Conservation (phyloP, 2,113 vertebrate genomes). For the Hippocampus comes region DNA sequence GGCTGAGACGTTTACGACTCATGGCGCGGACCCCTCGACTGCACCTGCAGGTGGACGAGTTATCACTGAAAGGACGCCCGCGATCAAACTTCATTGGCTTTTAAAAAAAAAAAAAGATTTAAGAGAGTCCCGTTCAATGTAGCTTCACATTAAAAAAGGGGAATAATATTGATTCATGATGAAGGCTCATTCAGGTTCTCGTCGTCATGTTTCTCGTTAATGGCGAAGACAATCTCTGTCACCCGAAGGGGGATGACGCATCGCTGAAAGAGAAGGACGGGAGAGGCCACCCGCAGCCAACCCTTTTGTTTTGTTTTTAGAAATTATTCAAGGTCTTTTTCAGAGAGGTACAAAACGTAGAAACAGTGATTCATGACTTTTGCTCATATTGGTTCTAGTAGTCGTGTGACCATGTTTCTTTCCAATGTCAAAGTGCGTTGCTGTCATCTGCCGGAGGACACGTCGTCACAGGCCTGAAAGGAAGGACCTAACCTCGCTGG, state of each 20-base stretch:
- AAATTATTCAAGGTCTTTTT: too few relatives aligned
- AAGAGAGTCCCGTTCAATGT: background rate
- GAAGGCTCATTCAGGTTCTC: background rate
- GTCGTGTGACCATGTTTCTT: conserved; percentile 17
- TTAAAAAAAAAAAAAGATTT: background rate
- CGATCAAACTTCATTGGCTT: background rate
- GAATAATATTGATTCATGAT: background rate
- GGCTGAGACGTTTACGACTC: conserved; percentile 43
- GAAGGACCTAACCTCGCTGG: background rate
- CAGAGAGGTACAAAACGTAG: background rate
- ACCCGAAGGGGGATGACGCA: too few relatives aligned
- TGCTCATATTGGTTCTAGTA: background rate
- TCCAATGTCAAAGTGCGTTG: conserved; percentile 4
- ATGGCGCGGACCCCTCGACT: conserved; percentile 2
- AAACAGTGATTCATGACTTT: background rate
- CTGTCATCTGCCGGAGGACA: conserved; percentile 18
- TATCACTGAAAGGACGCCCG: background rate
- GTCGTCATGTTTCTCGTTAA: conserved; percentile 17
- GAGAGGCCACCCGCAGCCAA: too few relatives aligned
- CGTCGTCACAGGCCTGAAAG: background rate
- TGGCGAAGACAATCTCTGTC: too few relatives aligned
- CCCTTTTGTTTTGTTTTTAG: too few relatives aligned
- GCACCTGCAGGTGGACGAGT: conserved; percentile 22
- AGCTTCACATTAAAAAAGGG: background rate
- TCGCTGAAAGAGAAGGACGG: too few relatives aligned